Evolutionary conservation across 2,888 invertebrate species (phyloP).

Genomic region (Synergus japonicus): DNA sequence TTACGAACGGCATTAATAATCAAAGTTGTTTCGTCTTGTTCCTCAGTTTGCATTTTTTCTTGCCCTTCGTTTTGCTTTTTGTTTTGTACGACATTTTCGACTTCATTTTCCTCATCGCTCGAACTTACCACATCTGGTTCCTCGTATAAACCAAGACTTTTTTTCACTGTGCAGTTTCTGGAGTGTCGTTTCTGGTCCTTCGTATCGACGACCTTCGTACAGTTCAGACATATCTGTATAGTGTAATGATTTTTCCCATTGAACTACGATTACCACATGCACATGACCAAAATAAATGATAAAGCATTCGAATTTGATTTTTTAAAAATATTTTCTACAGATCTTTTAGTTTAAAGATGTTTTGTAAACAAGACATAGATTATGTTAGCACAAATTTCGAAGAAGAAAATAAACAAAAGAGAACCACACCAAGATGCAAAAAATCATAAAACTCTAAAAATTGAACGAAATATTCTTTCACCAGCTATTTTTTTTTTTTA

Average conservation of each 20-base stretch:
- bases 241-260: background rate
- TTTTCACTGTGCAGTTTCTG: constrained; percentile 13
- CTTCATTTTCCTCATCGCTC: constrained; percentile 6
- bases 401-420: too few species aligned
- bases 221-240: constrained; percentile 5
- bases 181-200: constrained; percentile 32
- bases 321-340: too few species aligned
- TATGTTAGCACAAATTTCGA: too few species aligned
- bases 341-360: too few species aligned
- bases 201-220: constrained; percentile 9
- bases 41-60: background rate
- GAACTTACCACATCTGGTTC: constrained; percentile 22
- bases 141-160: constrained; percentile 16
- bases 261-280: background rate
- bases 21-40: background rate
- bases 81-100: background rate
- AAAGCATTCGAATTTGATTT: too few species aligned
- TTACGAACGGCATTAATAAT: constrained; percentile 19
- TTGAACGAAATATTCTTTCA: background rate
- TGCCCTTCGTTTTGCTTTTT: background rate
- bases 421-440: background rate
- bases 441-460: background rate
- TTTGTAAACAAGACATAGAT: too few species aligned
- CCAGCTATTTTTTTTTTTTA: background rate
- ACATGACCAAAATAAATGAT: background rate